Evolutionary conservation across 2,113 vertebrate genomes (phyloP).

Genomic region (Engystomops pustulosus): DNA sequence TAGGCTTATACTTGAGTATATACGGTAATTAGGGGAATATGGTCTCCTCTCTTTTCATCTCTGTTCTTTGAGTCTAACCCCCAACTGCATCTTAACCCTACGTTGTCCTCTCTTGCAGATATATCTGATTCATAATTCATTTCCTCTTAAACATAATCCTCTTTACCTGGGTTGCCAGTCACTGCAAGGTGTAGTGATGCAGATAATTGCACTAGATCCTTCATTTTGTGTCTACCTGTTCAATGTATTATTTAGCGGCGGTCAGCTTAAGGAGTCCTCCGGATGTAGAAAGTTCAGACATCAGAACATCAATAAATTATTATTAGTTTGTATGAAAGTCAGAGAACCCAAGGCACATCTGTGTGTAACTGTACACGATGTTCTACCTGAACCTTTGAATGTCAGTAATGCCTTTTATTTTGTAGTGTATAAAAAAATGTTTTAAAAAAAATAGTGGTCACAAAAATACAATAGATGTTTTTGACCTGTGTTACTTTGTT

Average conservation of each 20-base stretch:
- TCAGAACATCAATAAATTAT: constrained; percentile 9
- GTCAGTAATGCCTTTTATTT: too few species aligned
- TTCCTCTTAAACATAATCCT: constrained; percentile 18
- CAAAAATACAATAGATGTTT: too few species aligned
- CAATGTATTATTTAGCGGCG: constrained; percentile 35
- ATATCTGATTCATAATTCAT: constrained; percentile 32
- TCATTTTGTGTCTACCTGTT: background rate
- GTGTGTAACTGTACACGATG: too few species aligned
- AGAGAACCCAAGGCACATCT: background rate
- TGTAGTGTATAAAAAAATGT: constrained; percentile 1
- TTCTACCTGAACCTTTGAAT: too few species aligned
- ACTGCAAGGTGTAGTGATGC: background rate
- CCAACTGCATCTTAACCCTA: background rate
- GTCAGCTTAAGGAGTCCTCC: constrained; percentile 12
- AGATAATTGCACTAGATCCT: constrained; percentile 28
- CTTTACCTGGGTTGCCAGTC: background rate
- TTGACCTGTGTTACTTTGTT: too few species aligned
- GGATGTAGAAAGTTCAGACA: background rate
- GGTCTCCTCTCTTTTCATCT: background rate
- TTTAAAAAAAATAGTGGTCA: background rate
- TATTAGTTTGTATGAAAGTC: background rate
- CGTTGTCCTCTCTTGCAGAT: background rate
- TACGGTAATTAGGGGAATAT: background rate
- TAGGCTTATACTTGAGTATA: too few species aligned
- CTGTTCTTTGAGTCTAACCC: background rate